Base-by-base conservation (phyloP, 2,113 vertebrate genomes). In the Cynopterus brachyotis region DNA sequence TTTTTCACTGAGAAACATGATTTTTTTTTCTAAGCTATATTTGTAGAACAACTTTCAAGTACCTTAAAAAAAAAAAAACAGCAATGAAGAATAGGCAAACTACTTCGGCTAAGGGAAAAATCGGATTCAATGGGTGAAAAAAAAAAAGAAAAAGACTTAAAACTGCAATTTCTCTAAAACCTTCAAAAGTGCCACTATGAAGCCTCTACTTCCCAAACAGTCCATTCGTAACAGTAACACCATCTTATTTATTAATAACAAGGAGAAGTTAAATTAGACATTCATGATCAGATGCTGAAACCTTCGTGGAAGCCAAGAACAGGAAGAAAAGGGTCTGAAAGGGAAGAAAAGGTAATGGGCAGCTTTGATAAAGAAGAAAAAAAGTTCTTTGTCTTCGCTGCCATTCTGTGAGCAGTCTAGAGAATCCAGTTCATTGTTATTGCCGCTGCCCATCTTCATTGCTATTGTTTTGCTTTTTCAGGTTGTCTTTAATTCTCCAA, bases 1-100 rank as follows among this genome's bases (percentile, higher is more conserved):
- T 97, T 97, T 96, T 96, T 72, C 91, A 93, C 69, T 1, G 16
- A 90, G 72, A 94, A 97, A 96, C 64, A 87, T 47, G 55, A 76
- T 66, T 91, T 95, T 64, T 95, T 64, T 82, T 94, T 79, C 86
- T 37, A 28, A 96, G 91, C 91, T 87, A 5, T 91, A 92, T 92
- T 87, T 93, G 80, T 95, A 95, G 96, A 95, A 93, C 17, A 98
- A 84, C 57, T 97, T 90, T 96, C 96, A 80, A 87, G 91, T 96
- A 96, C 93, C 59, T 97, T 95, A 82, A 75, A 79, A 80, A 26
- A 42, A 45, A 64, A 96, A 95, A 72, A 91, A 4, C 16, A 79
- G 42, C 80, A 89, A 64, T 47, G 92, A 81, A 98, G 53, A 94
- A 91, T 53, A 92, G 80, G 81, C 2, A 9, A 97, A 97, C 96